These are phyloP conservation scores for Harlomillsia oculata DNA, from an alignment of 1,140 invertebrate species.

Conservation along the genomic window DNA sequence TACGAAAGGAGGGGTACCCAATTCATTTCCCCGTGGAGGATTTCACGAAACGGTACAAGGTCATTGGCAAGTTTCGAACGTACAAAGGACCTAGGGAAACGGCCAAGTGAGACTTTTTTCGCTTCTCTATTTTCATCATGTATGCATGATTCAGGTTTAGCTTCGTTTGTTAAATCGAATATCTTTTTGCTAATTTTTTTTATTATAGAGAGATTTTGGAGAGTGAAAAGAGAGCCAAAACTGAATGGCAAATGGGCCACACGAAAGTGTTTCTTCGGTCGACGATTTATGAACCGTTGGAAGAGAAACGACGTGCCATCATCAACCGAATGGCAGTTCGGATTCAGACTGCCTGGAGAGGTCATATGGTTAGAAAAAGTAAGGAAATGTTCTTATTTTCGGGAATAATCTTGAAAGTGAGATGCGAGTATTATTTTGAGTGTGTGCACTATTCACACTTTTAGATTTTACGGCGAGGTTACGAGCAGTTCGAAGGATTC, in stretches of 20 bases:
- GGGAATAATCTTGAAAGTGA: too few species aligned
- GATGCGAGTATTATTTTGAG: background rate
- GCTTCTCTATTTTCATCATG: too few species aligned
- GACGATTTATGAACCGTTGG: conserved; percentile 75
- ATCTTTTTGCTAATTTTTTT: conserved; percentile 19
- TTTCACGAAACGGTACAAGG: conserved; percentile 67
- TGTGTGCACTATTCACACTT: too few species aligned
- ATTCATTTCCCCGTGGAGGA: conserved; percentile 70
- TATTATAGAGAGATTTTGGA: conserved; percentile 7
- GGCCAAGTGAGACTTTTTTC: conserved; percentile 42
- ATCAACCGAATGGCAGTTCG: conserved; percentile 59
- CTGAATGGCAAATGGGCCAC: conserved; percentile 83
- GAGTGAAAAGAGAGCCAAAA: background rate
- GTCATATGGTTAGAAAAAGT: conserved; percentile 54
- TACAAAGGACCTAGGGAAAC: conserved; percentile 45
- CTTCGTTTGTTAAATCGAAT: background rate
- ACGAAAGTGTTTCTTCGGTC: conserved; percentile 80
- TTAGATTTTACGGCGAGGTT: background rate
- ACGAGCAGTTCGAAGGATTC: conserved; percentile 62
- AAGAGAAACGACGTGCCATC: conserved; percentile 62
- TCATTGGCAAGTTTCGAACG: conserved; percentile 42
- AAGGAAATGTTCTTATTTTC: conserved; percentile 19
- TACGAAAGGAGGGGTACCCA: conserved; percentile 84
- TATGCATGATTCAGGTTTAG: background rate
- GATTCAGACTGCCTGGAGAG: conserved; percentile 69